Evolutionary conservation across 2,113 vertebrate genomes (phyloP).

Genomic region (Tautogolabrus adspersus): DNA sequence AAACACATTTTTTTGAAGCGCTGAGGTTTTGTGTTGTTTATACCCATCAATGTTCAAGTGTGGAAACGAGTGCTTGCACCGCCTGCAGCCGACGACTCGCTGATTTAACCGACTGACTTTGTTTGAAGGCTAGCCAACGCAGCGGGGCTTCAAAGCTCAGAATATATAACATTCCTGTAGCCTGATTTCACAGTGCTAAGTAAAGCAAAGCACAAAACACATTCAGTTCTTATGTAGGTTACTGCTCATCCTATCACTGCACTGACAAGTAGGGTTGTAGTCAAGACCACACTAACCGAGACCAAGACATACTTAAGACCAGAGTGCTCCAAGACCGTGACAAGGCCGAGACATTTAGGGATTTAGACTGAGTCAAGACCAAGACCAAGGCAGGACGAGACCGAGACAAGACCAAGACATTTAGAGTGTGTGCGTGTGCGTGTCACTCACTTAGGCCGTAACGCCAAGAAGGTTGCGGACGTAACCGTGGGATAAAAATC

Average conservation of each 20-base stretch:
- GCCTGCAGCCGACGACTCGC: background rate
- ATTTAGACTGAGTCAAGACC: too few species aligned
- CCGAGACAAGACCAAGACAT: too few species aligned
- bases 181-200: slow-evolving; percentile 18
- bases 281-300: too few species aligned
- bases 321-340: too few species aligned
- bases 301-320: too few species aligned
- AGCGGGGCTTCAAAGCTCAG: background rate
- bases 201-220: background rate
- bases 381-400: too few species aligned
- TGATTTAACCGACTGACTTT: slow-evolving; percentile 11
- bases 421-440: too few species aligned
- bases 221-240: slow-evolving; percentile 8
- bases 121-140: slow-evolving; percentile 22
- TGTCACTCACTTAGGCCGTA: too few species aligned
- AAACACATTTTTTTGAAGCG: too few species aligned
- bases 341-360: too few species aligned
- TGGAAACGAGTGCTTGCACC: slow-evolving; percentile 5
- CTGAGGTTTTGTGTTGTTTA: slow-evolving; percentile 3
- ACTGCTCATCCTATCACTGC: background rate
- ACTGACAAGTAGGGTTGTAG: background rate
- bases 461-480: too few species aligned
- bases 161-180: background rate
- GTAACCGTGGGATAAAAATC: too few species aligned
- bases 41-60: background rate